Percentiles rank a stretch among this genome's conserved stretches.
phyloP scores from a whole-genome alignment of 2,113 vertebrate genomes.

The Bujurquina vittata region DNA sequence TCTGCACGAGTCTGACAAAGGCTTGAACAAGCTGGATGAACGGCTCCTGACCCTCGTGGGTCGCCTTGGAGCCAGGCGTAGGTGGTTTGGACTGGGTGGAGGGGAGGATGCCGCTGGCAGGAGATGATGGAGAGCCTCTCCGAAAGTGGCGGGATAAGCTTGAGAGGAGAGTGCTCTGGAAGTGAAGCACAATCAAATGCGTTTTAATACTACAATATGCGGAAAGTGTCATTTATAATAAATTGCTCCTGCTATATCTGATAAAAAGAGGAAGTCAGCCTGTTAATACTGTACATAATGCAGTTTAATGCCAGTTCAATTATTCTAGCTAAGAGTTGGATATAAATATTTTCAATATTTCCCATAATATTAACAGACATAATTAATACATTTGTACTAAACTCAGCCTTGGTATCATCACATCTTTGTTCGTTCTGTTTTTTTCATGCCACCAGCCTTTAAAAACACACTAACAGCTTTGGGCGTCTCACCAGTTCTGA shows the following conservation, averaged over 20 bases:
- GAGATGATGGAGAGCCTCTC: slow-evolving; percentile 88
- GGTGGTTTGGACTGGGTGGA: slow-evolving; percentile 87
- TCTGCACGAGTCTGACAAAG: slow-evolving; percentile 92
- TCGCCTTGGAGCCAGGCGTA: slow-evolving; percentile 82
- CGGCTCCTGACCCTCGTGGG: slow-evolving; percentile 92
- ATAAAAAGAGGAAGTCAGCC: not conserved
- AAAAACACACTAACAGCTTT: not conserved
- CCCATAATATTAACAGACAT: no score
- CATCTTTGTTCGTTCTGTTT: not conserved
- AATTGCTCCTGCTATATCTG: not conserved
- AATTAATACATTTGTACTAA: not conserved
- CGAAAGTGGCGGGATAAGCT: slow-evolving; percentile 93
- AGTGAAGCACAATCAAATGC: not conserved
- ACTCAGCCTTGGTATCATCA: no score
- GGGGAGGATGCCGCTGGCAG: slow-evolving; percentile 85
- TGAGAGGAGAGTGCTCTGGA: slow-evolving; percentile 92
- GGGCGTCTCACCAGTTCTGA: slow-evolving; percentile 89
- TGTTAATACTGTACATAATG: not conserved
- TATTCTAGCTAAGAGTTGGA: no score
- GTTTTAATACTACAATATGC: not conserved
- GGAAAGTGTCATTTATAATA: not conserved
- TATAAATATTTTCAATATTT: no score
- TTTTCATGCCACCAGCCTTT: not conserved
- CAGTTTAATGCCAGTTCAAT: not conserved
- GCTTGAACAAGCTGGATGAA: slow-evolving; percentile 95